Evolutionary conservation across 2,113 vertebrate genomes (phyloP).

Genomic region (Oreotrochilus melanogaster): DNA sequence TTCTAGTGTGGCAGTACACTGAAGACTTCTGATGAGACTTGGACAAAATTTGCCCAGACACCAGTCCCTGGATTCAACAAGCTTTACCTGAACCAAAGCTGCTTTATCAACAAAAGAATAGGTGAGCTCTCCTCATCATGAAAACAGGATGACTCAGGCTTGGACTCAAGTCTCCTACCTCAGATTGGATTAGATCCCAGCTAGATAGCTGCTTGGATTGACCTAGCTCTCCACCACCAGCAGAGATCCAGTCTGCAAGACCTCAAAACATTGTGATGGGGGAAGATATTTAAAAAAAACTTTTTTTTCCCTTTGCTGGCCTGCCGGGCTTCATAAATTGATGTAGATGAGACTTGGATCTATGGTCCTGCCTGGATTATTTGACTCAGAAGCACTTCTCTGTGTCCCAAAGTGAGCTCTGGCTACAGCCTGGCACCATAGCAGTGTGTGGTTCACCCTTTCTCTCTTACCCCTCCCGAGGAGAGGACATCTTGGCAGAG

Average conservation of each 20-base stretch:
- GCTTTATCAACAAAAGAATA: background rate
- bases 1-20: background rate
- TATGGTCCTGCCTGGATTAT: rapidly evolving
- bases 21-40: background rate
- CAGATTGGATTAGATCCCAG: background rate
- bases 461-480: background rate
- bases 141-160: rapidly evolving
- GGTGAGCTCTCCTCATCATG: background rate
- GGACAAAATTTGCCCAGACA: background rate
- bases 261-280: background rate
- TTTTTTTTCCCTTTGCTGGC: background rate
- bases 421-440: background rate
- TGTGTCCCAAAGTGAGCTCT: background rate
- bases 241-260: background rate
- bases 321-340: background rate
- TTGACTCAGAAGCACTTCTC: background rate
- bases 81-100: background rate
- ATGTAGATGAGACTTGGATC: background rate
- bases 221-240: background rate
- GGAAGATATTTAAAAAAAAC: background rate
- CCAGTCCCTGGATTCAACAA: background rate
- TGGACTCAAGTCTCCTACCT: background rate
- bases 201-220: background rate
- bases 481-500: background rate
- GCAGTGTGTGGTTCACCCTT: background rate